Percentiles rank a stretch among this genome's conserved stretches.
phyloP scores from a whole-genome alignment of 2,113 vertebrate species.

The Eulemur rufifrons region DNA sequence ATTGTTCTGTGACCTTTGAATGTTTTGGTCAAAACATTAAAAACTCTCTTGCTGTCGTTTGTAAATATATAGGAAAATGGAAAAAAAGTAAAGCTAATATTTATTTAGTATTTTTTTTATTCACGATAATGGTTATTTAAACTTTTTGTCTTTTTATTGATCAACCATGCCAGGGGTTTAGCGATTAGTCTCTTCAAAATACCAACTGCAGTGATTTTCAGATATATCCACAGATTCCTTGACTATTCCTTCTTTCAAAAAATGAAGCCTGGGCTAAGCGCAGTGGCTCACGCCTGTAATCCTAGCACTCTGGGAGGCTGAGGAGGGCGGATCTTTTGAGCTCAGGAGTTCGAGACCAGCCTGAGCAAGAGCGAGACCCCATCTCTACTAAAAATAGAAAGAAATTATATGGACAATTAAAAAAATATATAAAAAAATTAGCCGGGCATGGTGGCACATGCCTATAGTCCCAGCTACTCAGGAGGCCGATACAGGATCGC shows the following conservation, averaged over 20 bases:
- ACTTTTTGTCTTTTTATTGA: neutral
- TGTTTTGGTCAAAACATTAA: constrained; percentile 27
- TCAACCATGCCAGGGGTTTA: neutral
- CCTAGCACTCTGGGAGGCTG: too few species aligned
- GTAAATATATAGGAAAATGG: neutral
- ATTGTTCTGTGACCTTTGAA: neutral
- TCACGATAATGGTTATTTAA: neutral
- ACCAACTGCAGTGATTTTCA: neutral
- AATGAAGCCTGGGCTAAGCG: neutral
- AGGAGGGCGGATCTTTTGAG: too few species aligned
- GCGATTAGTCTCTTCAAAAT: neutral
- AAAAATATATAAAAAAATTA: too few species aligned
- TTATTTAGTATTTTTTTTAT: neutral
- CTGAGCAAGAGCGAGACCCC: too few species aligned
- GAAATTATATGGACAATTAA: too few species aligned
- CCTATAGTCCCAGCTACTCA: too few species aligned
- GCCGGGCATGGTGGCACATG: too few species aligned
- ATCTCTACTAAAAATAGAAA: too few species aligned
- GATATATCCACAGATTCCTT: neutral
- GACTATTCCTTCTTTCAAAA: neutral
- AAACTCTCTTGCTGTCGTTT: neutral
- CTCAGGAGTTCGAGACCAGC: too few species aligned
- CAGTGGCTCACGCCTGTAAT: too few species aligned
- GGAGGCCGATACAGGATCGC: too few species aligned
- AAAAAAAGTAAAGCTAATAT: neutral